Percentiles rank a stretch among this genome's conserved stretches.
These are phyloP conservation scores for Molossus alvarezi DNA, from an alignment of 2,797 vertebrate genomes.

Conservation along the genomic window DNA sequence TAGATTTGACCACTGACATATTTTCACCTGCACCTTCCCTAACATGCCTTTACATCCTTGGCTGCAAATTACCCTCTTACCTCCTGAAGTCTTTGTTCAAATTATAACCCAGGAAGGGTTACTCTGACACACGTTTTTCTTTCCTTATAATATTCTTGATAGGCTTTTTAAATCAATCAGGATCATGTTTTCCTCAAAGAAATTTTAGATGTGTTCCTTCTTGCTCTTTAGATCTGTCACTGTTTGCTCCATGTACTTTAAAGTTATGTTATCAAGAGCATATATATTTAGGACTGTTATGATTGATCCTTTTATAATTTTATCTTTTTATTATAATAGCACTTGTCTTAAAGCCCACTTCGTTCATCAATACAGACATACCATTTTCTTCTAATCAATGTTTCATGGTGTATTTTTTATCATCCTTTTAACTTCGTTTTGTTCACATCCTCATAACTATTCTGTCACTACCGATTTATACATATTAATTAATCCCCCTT, in stretches of 20 bases:
- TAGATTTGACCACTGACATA: neutral
- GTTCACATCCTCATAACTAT: neutral
- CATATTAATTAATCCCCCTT: neutral
- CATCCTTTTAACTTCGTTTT: neutral
- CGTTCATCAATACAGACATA: neutral
- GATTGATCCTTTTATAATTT: neutral
- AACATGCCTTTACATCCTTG: neutral
- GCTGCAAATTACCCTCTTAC: neutral
- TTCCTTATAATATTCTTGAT: neutral
- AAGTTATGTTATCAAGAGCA: neutral
- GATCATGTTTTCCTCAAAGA: neutral
- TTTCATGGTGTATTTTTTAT: neutral
- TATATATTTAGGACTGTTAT: neutral
- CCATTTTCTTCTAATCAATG: neutral
- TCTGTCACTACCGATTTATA: neutral
- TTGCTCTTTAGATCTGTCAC: neutral
- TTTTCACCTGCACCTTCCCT: neutral
- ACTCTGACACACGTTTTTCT: neutral
- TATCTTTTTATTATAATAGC: neutral
- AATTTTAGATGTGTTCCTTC: constrained; percentile 5
- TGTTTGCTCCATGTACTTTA: constrained; percentile 25
- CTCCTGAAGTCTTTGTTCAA: neutral
- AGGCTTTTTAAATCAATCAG: constrained; percentile 32
- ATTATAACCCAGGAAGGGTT: neutral
- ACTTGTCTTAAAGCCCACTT: neutral